Percentiles rank a stretch among this genome's conserved stretches.
Evolutionary conservation across 2,888 invertebrate genomes (phyloP).

Genomic region (Drosophila nr. medialis): DNA sequence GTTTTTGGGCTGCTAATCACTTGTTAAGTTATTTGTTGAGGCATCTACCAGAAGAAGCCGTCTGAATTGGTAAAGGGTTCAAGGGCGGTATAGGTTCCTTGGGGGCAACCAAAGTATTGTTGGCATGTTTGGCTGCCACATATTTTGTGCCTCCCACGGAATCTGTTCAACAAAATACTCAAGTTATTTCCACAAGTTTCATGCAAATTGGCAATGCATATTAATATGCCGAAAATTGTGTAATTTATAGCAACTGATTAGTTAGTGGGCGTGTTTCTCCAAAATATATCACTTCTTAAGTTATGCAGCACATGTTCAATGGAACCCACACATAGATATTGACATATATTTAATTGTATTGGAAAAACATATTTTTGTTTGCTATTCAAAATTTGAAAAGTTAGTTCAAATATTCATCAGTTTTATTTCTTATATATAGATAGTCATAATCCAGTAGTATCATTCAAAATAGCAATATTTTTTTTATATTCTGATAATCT

Average conservation of each 20-base stretch:
- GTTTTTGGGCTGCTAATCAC: slow-evolving; percentile 66
- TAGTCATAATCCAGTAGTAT: neutral
- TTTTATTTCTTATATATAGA: neutral
- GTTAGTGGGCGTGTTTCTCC: slow-evolving; percentile 2
- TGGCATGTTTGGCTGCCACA: slow-evolving; percentile 33
- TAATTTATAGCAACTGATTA: slow-evolving; percentile 43
- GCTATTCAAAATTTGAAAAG: neutral
- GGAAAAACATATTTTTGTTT: neutral
- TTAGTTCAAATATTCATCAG: neutral
- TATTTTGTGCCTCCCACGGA: slow-evolving; percentile 25
- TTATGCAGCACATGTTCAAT: neutral
- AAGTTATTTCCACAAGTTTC: slow-evolving; percentile 52
- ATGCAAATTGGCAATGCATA: slow-evolving; percentile 49
- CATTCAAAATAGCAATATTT: neutral
- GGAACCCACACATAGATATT: neutral
- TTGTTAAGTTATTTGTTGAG: slow-evolving; percentile 68
- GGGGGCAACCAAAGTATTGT: slow-evolving; percentile 42
- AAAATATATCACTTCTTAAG: neutral
- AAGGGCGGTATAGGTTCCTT: neutral
- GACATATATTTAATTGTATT: neutral
- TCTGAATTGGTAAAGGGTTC: neutral
- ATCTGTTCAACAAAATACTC: slow-evolving; percentile 18
- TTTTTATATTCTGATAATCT: neutral
- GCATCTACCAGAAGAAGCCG: slow-evolving; percentile 17
- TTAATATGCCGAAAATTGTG: slow-evolving; percentile 31